A percentile compares a stretch with the other conserved stretches of the same genome.
Evolutionary conservation across 2,797 vertebrate genomes (phyloP).

Genomic region (Rhincodon typus): DNA sequence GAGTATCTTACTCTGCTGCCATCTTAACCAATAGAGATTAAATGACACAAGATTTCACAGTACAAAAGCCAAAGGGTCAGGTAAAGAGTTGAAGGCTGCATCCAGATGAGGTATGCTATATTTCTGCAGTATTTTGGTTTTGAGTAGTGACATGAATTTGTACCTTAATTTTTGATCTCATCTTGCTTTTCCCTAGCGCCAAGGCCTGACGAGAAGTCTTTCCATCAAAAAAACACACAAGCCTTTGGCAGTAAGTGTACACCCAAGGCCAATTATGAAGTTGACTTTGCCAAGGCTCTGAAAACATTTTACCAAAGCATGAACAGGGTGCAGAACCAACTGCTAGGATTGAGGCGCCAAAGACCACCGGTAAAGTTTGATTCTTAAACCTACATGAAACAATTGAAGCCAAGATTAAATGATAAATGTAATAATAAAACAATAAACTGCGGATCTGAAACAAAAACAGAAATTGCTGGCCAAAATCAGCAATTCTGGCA

Average conservation of each 20-base stretch:
- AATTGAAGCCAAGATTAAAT: neutral
- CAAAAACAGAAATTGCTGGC: too few species aligned
- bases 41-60: too few species aligned
- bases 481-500: too few species aligned
- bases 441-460: too few species aligned
- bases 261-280: conserved; percentile 61
- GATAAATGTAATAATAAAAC: too few species aligned
- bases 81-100: too few species aligned
- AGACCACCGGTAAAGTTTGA: conserved; percentile 61
- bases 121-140: too few species aligned
- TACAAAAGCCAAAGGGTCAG: too few species aligned
- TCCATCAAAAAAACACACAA: conserved; percentile 19
- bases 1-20: too few species aligned
- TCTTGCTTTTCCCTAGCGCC: neutral
- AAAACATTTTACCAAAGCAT: conserved; percentile 80
- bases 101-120: too few species aligned
- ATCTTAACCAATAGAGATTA: too few species aligned
- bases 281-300: conserved; percentile 72
- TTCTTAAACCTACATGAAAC: neutral
- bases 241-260: conserved; percentile 37
- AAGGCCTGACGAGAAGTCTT: neutral
- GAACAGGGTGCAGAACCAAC: conserved; percentile 65
- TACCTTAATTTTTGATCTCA: neutral
- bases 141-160: neutral
- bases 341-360: conserved; percentile 65